phyloP scores from a whole-genome alignment of 2,797 vertebrate genomes.

The Garrulus glandarius region DNA sequence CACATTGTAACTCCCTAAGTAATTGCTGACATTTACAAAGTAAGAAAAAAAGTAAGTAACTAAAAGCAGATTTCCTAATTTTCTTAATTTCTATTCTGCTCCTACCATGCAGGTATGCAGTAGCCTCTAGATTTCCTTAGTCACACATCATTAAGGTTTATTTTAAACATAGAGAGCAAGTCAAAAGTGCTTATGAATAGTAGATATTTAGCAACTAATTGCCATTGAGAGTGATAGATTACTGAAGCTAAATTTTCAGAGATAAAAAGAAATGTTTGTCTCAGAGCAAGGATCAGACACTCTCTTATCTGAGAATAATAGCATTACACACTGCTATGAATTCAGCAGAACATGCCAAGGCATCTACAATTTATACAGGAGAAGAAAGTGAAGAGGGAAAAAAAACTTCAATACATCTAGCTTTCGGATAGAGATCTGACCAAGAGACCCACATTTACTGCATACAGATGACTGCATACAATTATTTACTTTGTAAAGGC shows the following conservation, averaged over 20 bases:
- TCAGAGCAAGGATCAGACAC: background rate
- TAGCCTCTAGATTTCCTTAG: background rate
- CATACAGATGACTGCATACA: background rate
- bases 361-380: background rate
- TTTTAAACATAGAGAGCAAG: background rate
- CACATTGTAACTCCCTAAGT: background rate
- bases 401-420: background rate
- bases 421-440: background rate
- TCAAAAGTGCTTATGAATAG: background rate
- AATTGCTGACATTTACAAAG: background rate
- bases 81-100: background rate
- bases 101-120: background rate
- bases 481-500: background rate
- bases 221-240: background rate
- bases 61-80: background rate
- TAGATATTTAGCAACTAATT: background rate
- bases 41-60: background rate
- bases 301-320: background rate
- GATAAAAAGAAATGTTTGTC: background rate
- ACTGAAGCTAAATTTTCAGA: background rate
- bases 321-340: background rate
- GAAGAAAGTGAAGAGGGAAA: background rate
- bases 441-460: background rate
- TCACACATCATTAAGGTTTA: background rate
- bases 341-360: background rate